Percentiles rank a stretch among this genome's conserved stretches.
Evolutionary conservation across 1,140 invertebrate genomes (phyloP).

Genomic region (Caenorhabditis brenneri): DNA sequence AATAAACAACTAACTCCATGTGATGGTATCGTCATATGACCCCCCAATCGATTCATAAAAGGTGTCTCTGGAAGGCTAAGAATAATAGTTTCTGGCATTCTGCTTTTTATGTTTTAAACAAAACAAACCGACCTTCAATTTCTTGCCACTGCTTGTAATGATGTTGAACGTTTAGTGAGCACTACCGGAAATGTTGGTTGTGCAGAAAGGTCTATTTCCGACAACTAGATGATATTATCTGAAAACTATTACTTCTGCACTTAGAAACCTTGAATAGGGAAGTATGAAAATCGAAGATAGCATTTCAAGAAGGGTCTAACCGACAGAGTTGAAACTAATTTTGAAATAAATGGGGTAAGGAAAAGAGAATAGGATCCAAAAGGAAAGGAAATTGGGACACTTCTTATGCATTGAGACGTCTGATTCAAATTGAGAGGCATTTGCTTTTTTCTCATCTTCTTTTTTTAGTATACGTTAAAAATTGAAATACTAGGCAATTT

Average conservation of each 20-base stretch:
- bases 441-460: neutral
- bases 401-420: neutral
- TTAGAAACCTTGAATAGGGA: neutral
- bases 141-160: neutral
- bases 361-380: neutral
- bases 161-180: no score
- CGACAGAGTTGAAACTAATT: neutral
- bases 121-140: neutral
- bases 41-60: no score
- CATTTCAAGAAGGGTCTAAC: no score
- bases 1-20: neutral
- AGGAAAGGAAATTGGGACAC: neutral
- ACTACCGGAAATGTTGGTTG: neutral
- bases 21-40: neutral
- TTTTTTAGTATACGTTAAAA: no score
- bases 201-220: neutral
- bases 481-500: no score
- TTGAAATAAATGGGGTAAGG: neutral
- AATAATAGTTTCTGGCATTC: no score
- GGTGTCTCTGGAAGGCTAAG: no score
- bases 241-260: neutral
- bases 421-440: neutral
- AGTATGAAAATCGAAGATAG: neutral
- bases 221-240: neutral
- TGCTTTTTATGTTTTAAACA: no score